Conservation (phyloP, 2,797 vertebrate species). For the Caiman crocodilus region DNA sequence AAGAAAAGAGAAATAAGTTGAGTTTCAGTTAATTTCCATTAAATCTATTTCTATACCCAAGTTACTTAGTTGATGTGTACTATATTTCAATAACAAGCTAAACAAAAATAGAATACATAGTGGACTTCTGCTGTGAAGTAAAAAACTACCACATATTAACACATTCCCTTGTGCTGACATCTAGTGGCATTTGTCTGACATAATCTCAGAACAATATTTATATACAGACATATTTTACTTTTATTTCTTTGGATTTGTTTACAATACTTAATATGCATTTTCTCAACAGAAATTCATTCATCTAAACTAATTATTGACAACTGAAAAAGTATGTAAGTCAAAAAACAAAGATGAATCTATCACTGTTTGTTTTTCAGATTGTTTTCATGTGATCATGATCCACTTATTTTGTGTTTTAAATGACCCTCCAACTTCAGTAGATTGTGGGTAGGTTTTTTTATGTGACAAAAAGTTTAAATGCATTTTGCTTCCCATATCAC, state of each 20-base stretch:
- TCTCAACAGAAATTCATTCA: neutral
- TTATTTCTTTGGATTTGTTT: neutral
- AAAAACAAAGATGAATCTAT: slow-evolving; percentile 25
- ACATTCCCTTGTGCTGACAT: slow-evolving; percentile 40
- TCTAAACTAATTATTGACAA: neutral
- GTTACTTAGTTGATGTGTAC: neutral
- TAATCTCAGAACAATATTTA: slow-evolving; percentile 1
- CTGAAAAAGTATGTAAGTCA: neutral
- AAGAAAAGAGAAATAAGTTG: slow-evolving; percentile 17
- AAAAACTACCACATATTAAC: neutral
- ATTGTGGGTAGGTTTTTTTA: neutral
- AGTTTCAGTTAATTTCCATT: slow-evolving; percentile 66
- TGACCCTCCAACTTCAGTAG: slow-evolving; percentile 19
- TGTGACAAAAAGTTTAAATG: neutral
- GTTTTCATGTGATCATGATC: neutral
- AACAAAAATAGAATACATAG: neutral
- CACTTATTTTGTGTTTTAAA: neutral
- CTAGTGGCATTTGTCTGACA: slow-evolving; percentile 43
- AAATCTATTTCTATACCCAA: neutral
- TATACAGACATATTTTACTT: neutral
- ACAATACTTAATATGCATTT: neutral
- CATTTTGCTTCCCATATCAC: slow-evolving; percentile 33
- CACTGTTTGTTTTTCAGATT: neutral
- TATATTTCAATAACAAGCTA: neutral
- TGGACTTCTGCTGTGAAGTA: neutral